phyloP scores from a whole-genome alignment of 2,888 invertebrate species.

The Tenthredo notha region DNA sequence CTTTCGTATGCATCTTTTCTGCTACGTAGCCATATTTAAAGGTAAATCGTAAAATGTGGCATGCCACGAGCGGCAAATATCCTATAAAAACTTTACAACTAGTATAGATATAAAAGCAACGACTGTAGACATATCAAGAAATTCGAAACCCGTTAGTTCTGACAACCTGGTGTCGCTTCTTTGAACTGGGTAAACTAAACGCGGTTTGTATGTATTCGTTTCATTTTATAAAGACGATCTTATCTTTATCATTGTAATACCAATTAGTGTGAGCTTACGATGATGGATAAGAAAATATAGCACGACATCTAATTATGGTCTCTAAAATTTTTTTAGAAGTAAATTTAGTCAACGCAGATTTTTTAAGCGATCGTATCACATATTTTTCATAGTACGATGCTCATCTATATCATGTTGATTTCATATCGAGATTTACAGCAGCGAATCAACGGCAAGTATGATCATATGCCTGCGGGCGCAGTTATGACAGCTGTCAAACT shows the following conservation, averaged over 20 bases:
- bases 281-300: neutral
- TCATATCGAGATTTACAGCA: neutral
- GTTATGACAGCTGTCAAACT: neutral
- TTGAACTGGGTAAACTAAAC: neutral
- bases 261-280: neutral
- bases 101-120: neutral
- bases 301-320: neutral
- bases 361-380: neutral
- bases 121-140: conserved; percentile 5
- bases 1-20: conserved; percentile 59
- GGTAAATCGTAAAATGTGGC: conserved; percentile 21
- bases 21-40: conserved; percentile 64
- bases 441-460: neutral
- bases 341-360: neutral
- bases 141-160: conserved; percentile 1
- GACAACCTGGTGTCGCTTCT: conserved; percentile 15
- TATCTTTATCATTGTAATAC: neutral
- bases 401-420: neutral
- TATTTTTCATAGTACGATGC: neutral
- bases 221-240: neutral
- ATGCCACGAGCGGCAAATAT: conserved; percentile 6
- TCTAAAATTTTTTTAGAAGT: neutral
- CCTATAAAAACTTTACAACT: neutral
- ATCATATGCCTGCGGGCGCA: neutral
- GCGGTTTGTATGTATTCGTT: neutral